A percentile compares a stretch with the other conserved stretches of the same genome.
phyloP scores from a whole-genome alignment of 2,888 invertebrate genomes.

The Erebia aethiops region DNA sequence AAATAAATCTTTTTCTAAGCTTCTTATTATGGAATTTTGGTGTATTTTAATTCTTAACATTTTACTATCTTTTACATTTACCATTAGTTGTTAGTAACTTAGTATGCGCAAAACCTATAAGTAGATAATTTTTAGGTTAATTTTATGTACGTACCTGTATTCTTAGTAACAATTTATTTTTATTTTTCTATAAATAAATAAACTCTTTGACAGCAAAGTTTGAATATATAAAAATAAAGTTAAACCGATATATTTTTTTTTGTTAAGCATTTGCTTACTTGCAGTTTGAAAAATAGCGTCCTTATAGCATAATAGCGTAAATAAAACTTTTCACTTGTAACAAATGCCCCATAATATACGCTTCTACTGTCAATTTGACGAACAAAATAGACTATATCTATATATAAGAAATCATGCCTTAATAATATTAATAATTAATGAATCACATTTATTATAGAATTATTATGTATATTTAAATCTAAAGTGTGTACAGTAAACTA shows the following conservation, averaged over 20 bases:
- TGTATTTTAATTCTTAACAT: neutral
- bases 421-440: neutral
- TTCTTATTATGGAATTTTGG: neutral
- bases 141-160: too few relatives aligned
- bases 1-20: neutral
- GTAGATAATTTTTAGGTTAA: neutral
- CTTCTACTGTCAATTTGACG: neutral
- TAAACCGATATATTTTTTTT: too few relatives aligned
- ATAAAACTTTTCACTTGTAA: neutral
- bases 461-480: neutral
- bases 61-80: conserved; percentile 9
- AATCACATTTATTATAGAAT: conserved; percentile 1
- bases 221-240: too few relatives aligned
- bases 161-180: too few relatives aligned
- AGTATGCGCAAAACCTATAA: neutral
- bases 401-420: conserved; percentile 12
- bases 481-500: too few relatives aligned
- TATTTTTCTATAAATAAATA: too few relatives aligned
- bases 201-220: too few relatives aligned
- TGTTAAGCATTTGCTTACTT: too few relatives aligned
- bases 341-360: neutral
- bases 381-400: neutral
- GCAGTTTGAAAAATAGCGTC: neutral
- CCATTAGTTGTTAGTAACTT: neutral
- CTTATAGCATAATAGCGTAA: neutral